Percentiles rank a stretch among this genome's conserved stretches.
Conservation (phyloP, 2,888 invertebrate species). For the Eilema depressum region DNA sequence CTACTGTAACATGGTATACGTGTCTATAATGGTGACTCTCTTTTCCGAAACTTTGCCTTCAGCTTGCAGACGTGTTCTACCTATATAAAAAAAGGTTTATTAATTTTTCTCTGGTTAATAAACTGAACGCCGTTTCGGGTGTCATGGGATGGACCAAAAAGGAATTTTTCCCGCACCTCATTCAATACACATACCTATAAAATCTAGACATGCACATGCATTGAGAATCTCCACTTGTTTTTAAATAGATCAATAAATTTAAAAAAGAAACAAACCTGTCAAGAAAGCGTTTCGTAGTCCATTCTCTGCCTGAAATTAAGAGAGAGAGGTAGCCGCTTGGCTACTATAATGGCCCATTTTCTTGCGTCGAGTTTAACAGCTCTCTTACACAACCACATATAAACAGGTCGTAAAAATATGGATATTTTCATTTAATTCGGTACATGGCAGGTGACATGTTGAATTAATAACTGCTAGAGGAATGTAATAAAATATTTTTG, state of each 20-base stretch:
- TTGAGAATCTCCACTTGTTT: neutral
- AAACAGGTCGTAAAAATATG: slow-evolving; percentile 49
- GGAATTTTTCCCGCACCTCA: too few relatives aligned
- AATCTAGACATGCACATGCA: neutral
- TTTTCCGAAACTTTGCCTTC: too few relatives aligned
- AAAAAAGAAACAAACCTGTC: neutral
- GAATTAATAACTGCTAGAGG: slow-evolving; percentile 9
- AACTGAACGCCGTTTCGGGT: too few relatives aligned
- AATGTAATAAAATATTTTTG: neutral
- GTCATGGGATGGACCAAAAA: too few relatives aligned
- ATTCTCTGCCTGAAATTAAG: neutral
- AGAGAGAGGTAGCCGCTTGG: neutral
- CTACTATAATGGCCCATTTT: slow-evolving; percentile 40
- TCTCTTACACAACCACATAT: slow-evolving; percentile 47
- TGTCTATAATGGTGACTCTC: too few relatives aligned
- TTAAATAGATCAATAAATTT: neutral
- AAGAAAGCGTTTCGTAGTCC: neutral
- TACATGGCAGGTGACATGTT: slow-evolving; percentile 21
- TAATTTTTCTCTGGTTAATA: too few relatives aligned
- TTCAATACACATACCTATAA: too few relatives aligned
- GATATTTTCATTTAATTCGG: slow-evolving; percentile 14
- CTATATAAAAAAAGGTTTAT: too few relatives aligned
- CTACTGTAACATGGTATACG: too few relatives aligned
- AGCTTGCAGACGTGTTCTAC: too few relatives aligned
- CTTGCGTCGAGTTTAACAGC: slow-evolving; percentile 37